Base-by-base conservation (phyloP, 2,797 vertebrate species). In the Eulemur albifrons region DNA sequence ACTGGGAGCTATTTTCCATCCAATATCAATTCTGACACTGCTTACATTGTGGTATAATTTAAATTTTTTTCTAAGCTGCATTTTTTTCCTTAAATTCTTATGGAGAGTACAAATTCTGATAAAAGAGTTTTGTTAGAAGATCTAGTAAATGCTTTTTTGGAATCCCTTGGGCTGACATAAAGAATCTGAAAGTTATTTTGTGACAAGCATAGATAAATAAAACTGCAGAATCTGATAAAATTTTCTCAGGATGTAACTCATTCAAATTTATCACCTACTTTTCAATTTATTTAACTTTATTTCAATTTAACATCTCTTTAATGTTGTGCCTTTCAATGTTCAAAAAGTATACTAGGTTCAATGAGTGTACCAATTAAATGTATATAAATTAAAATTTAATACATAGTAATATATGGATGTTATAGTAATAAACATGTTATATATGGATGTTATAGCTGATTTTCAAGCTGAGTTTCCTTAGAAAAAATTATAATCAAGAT, bases 1-100 rank as follows among this genome's bases (percentile, higher is more conserved):
- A 91, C 59, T 93, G 96, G 88, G 93, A 96, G 90, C 23, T 59
- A 50, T 48, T 97, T 96, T 77, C 65, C 38, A 45, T 59, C 88
- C 59, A 25, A 1, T 94, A 38, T 84, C 61, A 72, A 38, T 40
- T 79, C 59, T 76, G 27, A 17, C n/a, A 48, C 8, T 90, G 83
- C 88, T 95, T 91, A 67, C 70, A 48, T 63, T 40, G 5, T 75
- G 17, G 57, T 87, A 87, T 88, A 30, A 5, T 63, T 97, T 84
- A 54, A 30, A 52, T 93, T 88, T 59, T 15, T 30, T 5, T n/a
- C 82, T 45, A 82, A 86, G 13, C 45, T 93, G 27, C 65, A 57
- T 4, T 76, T 59, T 89, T 89, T 97, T 90, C 54, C 35, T 32
- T 73, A 90, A 90, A 50, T 94, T 73, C 50, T 77, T 88, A 85